Evolutionary conservation across 2,113 vertebrate genomes (phyloP).

Genomic region (Polypterus bichir): DNA sequence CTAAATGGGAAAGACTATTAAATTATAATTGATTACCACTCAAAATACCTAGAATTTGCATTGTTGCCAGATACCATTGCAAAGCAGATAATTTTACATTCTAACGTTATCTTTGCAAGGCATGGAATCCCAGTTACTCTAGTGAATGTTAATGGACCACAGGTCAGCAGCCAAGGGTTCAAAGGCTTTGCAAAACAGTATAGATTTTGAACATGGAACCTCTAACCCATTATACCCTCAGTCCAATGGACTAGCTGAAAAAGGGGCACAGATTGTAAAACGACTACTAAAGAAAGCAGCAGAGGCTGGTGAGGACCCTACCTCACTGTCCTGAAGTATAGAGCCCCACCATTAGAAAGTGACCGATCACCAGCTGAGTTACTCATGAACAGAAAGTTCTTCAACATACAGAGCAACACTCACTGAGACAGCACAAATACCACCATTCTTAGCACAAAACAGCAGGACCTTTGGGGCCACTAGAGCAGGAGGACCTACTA

Average conservation of each 20-base stretch:
- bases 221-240: background rate
- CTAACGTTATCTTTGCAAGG: too few relatives aligned
- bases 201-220: background rate
- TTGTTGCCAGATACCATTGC: too few relatives aligned
- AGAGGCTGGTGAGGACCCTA: background rate
- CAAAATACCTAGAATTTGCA: too few relatives aligned
- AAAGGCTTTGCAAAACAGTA: background rate
- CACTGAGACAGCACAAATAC: too few relatives aligned
- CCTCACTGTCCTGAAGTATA: background rate
- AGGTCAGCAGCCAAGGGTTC: background rate
- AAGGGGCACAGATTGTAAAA: background rate
- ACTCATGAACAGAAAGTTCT: background rate
- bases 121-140: background rate
- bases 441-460: too few relatives aligned
- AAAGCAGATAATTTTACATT: too few relatives aligned
- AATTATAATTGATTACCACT: too few relatives aligned
- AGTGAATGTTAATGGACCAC: background rate
- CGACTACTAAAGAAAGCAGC: background rate
- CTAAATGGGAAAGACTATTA: too few relatives aligned
- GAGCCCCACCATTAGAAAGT: background rate
- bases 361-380: background rate
- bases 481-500: too few relatives aligned
- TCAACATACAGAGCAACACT: too few relatives aligned
- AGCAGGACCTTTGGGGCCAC: too few relatives aligned
- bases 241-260: slow-evolving; percentile 1